Evolutionary conservation across 2,888 invertebrate species (phyloP).

Genomic region (Lochmaea capreae): DNA sequence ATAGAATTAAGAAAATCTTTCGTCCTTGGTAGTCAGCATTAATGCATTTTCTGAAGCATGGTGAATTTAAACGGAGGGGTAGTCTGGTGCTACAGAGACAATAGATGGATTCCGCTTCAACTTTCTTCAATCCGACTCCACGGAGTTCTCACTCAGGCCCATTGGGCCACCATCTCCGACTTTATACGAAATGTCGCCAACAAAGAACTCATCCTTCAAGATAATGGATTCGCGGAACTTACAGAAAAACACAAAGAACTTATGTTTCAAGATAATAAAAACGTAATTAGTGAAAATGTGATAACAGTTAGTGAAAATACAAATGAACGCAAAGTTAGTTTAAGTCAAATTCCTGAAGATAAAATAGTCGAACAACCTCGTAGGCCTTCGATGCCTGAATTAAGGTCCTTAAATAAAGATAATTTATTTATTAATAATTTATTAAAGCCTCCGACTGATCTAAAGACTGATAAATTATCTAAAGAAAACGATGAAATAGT

Average conservation of each 20-base stretch:
- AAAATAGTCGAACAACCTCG: conserved; percentile 56
- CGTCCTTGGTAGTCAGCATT: conserved; percentile 43
- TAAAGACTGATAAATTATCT: conserved; percentile 57
- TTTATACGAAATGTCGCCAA: conserved; percentile 75
- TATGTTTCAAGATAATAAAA: conserved; percentile 52
- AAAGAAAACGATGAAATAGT: conserved; percentile 64
- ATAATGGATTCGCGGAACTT: conserved; percentile 63
- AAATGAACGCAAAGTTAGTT: conserved; percentile 55
- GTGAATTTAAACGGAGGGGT: conserved; percentile 71
- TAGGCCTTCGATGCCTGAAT: conserved; percentile 59
- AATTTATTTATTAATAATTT: conserved; percentile 65
- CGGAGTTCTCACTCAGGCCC: conserved; percentile 74
- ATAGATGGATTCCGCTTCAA: conserved; percentile 76
- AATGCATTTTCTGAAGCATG: conserved; percentile 66
- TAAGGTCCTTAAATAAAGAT: conserved; percentile 56
- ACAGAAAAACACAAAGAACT: conserved; percentile 62
- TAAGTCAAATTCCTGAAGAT: conserved; percentile 59
- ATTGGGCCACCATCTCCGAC: conserved; percentile 74
- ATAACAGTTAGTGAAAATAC: conserved; percentile 54
- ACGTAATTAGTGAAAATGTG: conserved; percentile 53
- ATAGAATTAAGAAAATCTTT: background rate
- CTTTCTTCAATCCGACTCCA: conserved; percentile 75
- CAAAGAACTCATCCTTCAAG: conserved; percentile 72
- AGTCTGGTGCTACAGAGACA: conserved; percentile 77
- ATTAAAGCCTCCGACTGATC: conserved; percentile 59